Evolutionary conservation across 2,888 invertebrate genomes (phyloP).

Genomic region (Resseliella maxima): DNA sequence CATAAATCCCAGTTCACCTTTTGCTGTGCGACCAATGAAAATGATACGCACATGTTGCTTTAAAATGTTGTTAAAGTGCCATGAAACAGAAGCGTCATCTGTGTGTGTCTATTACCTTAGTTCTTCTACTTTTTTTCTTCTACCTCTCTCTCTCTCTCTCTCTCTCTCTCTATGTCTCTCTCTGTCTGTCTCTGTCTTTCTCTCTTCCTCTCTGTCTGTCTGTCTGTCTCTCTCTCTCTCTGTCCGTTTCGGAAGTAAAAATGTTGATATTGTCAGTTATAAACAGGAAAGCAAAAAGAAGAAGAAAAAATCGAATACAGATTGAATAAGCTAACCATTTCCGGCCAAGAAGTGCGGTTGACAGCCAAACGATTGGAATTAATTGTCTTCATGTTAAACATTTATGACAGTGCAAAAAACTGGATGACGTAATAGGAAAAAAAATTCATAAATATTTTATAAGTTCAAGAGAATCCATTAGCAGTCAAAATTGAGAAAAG

Average conservation of each 20-base stretch:
- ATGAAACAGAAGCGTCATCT: not conserved
- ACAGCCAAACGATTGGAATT: constrained; percentile 18
- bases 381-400: not conserved
- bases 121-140: no score
- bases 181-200: no score
- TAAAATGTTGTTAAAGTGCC: not conserved
- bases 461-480: not conserved
- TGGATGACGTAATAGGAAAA: not conserved
- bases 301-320: not conserved
- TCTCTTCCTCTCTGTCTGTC: no score
- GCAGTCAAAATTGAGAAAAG: no score
- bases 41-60: constrained; percentile 6
- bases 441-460: constrained; percentile 30
- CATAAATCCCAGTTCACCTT: constrained; percentile 35
- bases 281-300: not conserved
- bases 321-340: not conserved
- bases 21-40: not conserved
- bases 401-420: not conserved
- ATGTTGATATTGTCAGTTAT: not conserved
- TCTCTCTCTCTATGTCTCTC: no score
- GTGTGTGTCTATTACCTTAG: not conserved
- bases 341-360: not conserved
- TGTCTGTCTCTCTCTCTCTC: no score
- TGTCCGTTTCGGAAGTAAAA: not conserved
- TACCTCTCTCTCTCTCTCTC: no score